Percentiles rank a stretch among this genome's conserved stretches.
Conservation (phyloP, 2,888 invertebrate genomes). For the Neoaliturus tenellus region DNA sequence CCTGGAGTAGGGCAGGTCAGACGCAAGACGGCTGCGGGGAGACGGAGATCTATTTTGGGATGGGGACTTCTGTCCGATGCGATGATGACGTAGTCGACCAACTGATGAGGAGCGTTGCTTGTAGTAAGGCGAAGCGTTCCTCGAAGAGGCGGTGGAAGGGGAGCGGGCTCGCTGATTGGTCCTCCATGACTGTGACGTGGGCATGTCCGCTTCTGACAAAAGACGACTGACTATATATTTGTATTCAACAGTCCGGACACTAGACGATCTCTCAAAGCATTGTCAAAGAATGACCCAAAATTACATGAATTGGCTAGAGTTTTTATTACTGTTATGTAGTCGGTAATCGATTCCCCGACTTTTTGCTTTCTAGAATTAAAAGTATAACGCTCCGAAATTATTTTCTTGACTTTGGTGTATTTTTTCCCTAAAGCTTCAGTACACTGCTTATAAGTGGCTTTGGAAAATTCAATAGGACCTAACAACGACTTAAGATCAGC, state of each 20-base stretch:
- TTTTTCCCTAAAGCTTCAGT: conserved; percentile 3
- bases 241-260: neutral
- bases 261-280: neutral
- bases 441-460: neutral
- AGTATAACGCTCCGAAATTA: neutral
- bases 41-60: neutral
- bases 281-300: neutral
- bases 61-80: neutral
- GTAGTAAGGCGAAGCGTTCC: neutral
- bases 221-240: neutral
- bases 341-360: neutral
- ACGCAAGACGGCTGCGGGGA: neutral
- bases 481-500: neutral
- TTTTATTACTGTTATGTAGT: neutral
- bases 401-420: neutral
- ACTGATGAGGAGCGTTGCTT: neutral
- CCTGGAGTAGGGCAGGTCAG: neutral
- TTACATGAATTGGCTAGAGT: neutral
- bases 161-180: neutral
- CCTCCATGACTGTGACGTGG: neutral
- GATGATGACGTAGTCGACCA: neutral
- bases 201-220: neutral
- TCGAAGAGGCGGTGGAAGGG: neutral
- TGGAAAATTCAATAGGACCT: neutral
- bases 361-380: neutral